A percentile compares a stretch with the other conserved stretches of the same genome.
These are phyloP conservation scores for Idaea aversata DNA, from an alignment of 2,888 invertebrate species.

Conservation along the genomic window DNA sequence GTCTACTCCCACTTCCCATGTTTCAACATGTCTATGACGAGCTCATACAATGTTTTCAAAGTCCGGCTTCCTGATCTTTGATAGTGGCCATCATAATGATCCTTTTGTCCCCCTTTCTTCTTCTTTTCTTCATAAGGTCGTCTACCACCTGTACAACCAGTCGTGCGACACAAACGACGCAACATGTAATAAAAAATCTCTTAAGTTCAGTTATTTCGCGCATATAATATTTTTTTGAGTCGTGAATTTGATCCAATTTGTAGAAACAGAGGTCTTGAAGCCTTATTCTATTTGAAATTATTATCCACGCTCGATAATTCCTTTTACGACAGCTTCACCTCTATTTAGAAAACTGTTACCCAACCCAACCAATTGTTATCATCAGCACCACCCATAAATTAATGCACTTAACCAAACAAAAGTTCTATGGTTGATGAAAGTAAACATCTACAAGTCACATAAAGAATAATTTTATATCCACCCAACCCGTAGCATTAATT, in stretches of 20 bases:
- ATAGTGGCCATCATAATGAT: no score
- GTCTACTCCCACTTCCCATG: no score
- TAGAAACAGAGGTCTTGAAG: no score
- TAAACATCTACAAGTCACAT: slow-evolving; percentile 24
- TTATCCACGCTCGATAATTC: background rate
- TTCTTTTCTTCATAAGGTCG: no score
- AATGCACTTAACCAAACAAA: slow-evolving; percentile 54
- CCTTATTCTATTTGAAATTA: background rate
- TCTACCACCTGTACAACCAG: background rate
- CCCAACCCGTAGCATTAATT: slow-evolving; percentile 20
- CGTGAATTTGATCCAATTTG: no score
- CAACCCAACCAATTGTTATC: slow-evolving; percentile 48
- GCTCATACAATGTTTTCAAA: no score
- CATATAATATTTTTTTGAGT: no score
- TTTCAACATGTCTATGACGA: no score
- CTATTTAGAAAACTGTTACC: slow-evolving; percentile 44
- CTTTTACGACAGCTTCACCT: slow-evolving; percentile 7
- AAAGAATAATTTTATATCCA: slow-evolving; percentile 15
- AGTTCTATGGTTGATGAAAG: slow-evolving; percentile 18
- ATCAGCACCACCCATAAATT: slow-evolving; percentile 65
- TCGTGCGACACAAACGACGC: slow-evolving; percentile 3
- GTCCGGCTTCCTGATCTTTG: no score
- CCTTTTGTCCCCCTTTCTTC: no score
- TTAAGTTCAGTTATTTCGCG: background rate
- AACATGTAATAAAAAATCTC: background rate